Evolutionary conservation across 2,888 invertebrate genomes (phyloP).

Genomic region (Terebella lapidaria): DNA sequence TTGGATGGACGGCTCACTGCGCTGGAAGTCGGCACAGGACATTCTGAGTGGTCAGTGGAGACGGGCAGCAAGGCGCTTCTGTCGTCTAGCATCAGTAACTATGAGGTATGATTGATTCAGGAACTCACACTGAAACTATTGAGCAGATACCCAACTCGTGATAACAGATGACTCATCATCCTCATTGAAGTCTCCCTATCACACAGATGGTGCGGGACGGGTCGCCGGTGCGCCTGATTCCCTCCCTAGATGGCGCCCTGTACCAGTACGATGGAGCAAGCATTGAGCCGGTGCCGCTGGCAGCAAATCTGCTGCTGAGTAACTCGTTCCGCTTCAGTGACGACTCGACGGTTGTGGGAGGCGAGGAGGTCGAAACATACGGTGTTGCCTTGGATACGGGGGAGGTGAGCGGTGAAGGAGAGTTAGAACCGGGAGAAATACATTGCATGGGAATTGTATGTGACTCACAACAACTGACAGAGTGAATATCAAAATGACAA

Average conservation of each 20-base stretch:
- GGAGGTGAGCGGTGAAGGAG: slow-evolving; percentile 35
- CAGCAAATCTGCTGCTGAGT: slow-evolving; percentile 78
- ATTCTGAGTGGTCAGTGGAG: slow-evolving; percentile 71
- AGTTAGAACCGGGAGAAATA: too few species aligned
- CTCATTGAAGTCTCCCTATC: too few species aligned
- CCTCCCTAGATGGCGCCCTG: slow-evolving; percentile 83
- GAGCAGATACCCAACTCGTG: not conserved
- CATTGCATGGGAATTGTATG: too few species aligned
- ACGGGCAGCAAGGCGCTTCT: slow-evolving; percentile 73
- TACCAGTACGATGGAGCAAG: slow-evolving; percentile 87
- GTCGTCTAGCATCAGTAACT: slow-evolving; percentile 81
- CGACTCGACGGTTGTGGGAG: slow-evolving; percentile 60
- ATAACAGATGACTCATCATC: too few species aligned
- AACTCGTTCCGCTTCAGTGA: slow-evolving; percentile 70
- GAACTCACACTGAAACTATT: slow-evolving; percentile 24
- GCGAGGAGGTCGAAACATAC: slow-evolving; percentile 78
- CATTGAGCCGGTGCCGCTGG: slow-evolving; percentile 80
- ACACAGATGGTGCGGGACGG: slow-evolving; percentile 44
- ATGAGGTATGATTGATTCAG: slow-evolving; percentile 64
- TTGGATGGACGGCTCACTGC: slow-evolving; percentile 79
- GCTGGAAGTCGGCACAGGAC: slow-evolving; percentile 60
- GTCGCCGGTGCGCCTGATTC: slow-evolving; percentile 67
- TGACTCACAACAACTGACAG: too few species aligned
- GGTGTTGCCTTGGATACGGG: slow-evolving; percentile 76
- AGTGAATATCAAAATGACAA: too few species aligned